These are phyloP conservation scores for Halcyon senegalensis DNA, from an alignment of 2,113 vertebrate species.

Conservation along the genomic window DNA sequence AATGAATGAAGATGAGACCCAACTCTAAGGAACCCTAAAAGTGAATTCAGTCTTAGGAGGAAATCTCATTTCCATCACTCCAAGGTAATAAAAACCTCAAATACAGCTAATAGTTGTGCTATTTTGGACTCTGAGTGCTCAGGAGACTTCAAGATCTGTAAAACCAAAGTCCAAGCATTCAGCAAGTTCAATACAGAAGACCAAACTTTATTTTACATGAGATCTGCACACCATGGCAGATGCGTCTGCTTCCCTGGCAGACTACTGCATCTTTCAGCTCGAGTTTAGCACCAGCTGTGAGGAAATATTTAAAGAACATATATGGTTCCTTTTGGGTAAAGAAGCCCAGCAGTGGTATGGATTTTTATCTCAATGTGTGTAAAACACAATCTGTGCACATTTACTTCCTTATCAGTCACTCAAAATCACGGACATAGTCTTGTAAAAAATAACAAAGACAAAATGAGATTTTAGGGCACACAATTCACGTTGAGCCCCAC, in stretches of 20 bases:
- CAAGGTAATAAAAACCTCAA: background rate
- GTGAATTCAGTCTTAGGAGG: background rate
- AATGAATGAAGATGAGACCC: background rate
- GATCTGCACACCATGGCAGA: background rate
- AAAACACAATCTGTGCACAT: background rate
- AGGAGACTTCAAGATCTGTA: background rate
- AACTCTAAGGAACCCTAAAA: background rate
- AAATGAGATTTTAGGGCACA: background rate
- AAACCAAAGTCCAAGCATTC: background rate
- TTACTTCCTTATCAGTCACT: background rate
- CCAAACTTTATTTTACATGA: background rate
- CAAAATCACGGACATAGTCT: rapidly evolving
- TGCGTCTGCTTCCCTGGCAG: background rate
- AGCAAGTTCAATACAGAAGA: background rate
- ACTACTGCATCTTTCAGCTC: background rate
- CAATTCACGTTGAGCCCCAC: rapidly evolving
- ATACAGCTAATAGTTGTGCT: background rate
- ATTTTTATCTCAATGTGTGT: background rate
- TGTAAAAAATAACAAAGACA: background rate
- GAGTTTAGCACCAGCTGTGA: background rate
- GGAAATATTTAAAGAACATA: background rate
- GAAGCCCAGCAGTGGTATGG: background rate
- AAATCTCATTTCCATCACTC: background rate
- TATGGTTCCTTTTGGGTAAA: background rate
- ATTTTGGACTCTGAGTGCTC: background rate